Base-by-base conservation (phyloP, 2,888 invertebrate genomes). In the Scaptomyza flava region DNA sequence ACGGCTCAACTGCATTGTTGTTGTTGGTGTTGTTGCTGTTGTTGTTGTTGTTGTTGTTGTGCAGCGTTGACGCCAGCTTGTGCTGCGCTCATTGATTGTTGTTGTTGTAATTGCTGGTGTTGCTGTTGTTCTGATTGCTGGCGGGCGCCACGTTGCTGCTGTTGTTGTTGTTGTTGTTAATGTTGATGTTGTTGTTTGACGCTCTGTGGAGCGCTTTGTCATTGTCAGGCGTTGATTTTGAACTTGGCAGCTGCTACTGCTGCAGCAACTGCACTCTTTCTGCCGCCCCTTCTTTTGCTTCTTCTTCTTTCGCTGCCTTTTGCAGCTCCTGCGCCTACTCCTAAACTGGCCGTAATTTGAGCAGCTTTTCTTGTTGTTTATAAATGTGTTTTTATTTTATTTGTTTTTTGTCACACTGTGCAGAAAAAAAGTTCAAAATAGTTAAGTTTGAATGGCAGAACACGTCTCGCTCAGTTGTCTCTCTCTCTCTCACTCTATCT, bases 141-240 rank as follows among this genome's bases (percentile, higher is more conserved):
- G 38, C 61, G 61, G 33, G 61, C 46, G 46, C 61, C 61, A 61
- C 47, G 48, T 23, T 33, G 42, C 12, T 34, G 17, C 48, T 53
- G 76, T 57, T 66, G 59, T 34, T 54, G 57, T 8, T 77, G 64
- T 51, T 53, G 68, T 58, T 76, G 66, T 68, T 60, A 64, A 14
- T 54, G 66, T 8, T 78, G 64, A 45, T 54, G 73, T 60, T 77
- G 65, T 68, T 60, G 68, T 68, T 71, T 71, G 66, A 30, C 67
- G 73, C 76, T 67, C 58, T 59, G 53, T 59, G 45, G 50, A 76
- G 77, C 74, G 67, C 77, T 74, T 74, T 86, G 87, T 81, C 81
- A 81, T 81, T 81, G 84, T 86, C 81, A 81, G 78, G 84, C 87
- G 81, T 70, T 81, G 87, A 86, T 81, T 86, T 86, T 81, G 87